phyloP scores from a whole-genome alignment of 1,140 invertebrate genomes.

The Pissodes strobi region DNA sequence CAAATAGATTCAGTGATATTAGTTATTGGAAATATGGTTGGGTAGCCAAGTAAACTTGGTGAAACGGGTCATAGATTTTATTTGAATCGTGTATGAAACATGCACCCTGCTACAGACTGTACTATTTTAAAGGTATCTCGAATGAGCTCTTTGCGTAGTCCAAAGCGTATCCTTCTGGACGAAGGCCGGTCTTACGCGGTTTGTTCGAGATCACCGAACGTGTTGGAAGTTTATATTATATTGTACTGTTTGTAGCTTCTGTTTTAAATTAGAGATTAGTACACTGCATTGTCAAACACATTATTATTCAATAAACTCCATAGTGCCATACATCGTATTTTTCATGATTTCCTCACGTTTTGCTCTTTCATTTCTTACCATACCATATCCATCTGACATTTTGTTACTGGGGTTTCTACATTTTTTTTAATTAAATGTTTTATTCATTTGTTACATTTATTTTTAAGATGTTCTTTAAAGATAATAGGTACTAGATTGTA shows the following conservation, averaged over 20 bases:
- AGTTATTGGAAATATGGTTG: constrained; percentile 37
- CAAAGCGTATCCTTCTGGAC: no score
- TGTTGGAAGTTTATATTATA: constrained; percentile 9
- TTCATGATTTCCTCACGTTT: constrained; percentile 45
- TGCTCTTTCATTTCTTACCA: constrained; percentile 30
- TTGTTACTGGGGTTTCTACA: constrained; percentile 12
- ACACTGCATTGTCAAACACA: constrained; percentile 54
- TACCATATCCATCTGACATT: constrained; percentile 33
- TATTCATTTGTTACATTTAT: background rate
- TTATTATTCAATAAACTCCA: constrained; percentile 57
- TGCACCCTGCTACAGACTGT: constrained; percentile 35
- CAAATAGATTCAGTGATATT: constrained; percentile 35
- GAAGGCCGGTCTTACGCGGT: no score
- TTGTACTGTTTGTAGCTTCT: constrained; percentile 49
- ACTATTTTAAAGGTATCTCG: constrained; percentile 1
- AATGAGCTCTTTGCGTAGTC: no score
- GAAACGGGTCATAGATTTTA: constrained; percentile 43
- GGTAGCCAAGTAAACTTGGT: constrained; percentile 36
- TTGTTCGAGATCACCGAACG: no score
- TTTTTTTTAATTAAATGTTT: background rate
- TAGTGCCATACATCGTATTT: constrained; percentile 57
- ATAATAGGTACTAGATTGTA: no score
- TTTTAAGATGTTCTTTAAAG: no score
- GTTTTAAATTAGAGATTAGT: constrained; percentile 43
- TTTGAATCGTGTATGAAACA: constrained; percentile 32